These are phyloP conservation scores for Chouioia cunea DNA, from an alignment of 2,888 invertebrate genomes.

Conservation along the genomic window DNA sequence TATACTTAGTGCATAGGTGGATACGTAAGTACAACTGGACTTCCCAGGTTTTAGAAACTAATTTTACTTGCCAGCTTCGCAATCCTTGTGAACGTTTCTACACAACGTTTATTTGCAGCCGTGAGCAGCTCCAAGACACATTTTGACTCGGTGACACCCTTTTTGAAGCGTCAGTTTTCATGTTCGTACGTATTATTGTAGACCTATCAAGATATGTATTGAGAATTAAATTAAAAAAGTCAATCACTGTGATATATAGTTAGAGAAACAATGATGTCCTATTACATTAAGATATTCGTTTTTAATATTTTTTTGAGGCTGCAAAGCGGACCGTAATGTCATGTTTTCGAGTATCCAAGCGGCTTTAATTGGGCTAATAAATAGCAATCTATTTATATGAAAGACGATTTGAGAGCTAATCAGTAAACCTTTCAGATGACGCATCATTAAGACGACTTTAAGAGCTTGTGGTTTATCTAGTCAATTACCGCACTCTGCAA, in stretches of 20 bases:
- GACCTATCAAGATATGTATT: too few relatives aligned
- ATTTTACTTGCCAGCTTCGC: slow-evolving; percentile 37
- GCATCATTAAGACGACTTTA: slow-evolving; percentile 40
- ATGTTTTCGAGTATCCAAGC: not conserved
- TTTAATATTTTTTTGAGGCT: too few relatives aligned
- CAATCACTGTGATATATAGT: too few relatives aligned
- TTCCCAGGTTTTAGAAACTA: slow-evolving; percentile 58
- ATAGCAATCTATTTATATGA: slow-evolving; percentile 36
- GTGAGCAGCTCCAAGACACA: not conserved
- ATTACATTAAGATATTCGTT: too few relatives aligned
- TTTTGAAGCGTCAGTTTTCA: too few relatives aligned
- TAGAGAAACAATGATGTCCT: too few relatives aligned
- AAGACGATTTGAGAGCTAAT: slow-evolving; percentile 16
- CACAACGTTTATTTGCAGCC: slow-evolving; percentile 38
- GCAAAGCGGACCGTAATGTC: too few relatives aligned
- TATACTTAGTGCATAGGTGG: slow-evolving; percentile 47
- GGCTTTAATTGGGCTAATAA: slow-evolving; percentile 37
- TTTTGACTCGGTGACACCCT: too few relatives aligned
- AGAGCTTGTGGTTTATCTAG: slow-evolving; percentile 43
- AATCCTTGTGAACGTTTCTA: slow-evolving; percentile 5
- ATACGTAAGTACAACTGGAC: slow-evolving; percentile 47
- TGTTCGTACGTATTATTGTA: too few relatives aligned
- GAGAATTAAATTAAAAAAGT: too few relatives aligned
- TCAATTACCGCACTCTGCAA: slow-evolving; percentile 39
- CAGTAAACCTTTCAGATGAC: slow-evolving; percentile 41